Evolutionary conservation across 1,140 invertebrate genomes (phyloP).

Genomic region (Ctenoplectra terminalis): DNA sequence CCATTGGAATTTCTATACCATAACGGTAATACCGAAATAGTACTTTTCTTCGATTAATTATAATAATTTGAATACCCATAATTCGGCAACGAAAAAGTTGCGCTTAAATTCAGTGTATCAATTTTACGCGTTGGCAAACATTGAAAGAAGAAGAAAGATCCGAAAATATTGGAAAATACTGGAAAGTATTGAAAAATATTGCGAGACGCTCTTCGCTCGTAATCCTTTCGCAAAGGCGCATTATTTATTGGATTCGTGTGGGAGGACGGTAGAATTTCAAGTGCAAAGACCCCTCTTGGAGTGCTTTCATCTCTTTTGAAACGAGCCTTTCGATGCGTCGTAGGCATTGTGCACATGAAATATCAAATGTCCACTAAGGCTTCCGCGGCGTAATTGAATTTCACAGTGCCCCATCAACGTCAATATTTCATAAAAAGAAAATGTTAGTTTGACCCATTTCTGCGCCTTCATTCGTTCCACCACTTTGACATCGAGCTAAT

Average conservation of each 20-base stretch:
- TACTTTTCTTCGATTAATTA: no score
- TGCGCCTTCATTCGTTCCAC: not conserved
- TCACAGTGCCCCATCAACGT: constrained; percentile 35
- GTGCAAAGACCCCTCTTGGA: not conserved
- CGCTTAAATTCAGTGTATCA: no score
- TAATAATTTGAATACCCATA: no score
- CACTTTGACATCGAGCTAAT: constrained; percentile 23
- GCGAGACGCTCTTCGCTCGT: not conserved
- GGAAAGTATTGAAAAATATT: not conserved
- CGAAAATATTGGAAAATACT: not conserved
- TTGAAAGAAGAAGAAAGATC: not conserved
- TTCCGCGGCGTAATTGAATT: constrained; percentile 43
- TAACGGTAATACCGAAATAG: no score
- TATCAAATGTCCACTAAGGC: constrained; percentile 37
- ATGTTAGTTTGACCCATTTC: constrained; percentile 47
- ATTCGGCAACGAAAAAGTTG: not conserved
- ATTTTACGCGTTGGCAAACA: not conserved
- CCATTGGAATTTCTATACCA: no score
- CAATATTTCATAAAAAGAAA: constrained; percentile 54
- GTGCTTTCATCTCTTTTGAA: not conserved
- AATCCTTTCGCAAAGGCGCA: not conserved
- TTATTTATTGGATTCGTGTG: constrained; percentile 15
- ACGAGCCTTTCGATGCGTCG: not conserved
- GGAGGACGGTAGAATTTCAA: not conserved
- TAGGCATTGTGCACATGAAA: constrained; percentile 17